phyloP scores from a whole-genome alignment of 2,113 vertebrate genomes.

The Hydrochoerus hydrochaeris region DNA sequence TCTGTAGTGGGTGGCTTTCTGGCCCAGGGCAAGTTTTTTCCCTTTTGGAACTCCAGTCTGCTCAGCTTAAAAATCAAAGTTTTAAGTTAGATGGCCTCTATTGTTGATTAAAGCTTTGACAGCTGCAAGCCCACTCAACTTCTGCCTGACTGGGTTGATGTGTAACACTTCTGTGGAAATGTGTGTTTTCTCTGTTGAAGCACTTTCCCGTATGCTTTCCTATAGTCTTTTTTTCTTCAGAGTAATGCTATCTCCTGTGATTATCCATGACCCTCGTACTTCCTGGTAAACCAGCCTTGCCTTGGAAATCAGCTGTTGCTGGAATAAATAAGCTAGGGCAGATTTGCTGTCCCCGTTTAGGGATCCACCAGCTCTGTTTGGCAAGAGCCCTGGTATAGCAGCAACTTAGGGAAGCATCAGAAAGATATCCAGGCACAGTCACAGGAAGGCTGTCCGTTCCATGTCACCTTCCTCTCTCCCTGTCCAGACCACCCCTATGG shows the following conservation, averaged over 20 bases:
- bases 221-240: not conserved
- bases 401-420: slow-evolving; percentile 11
- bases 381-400: not conserved
- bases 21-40: not conserved
- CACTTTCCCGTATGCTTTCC: not conserved
- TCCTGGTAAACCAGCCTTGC: not conserved
- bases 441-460: not conserved
- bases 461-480: not conserved
- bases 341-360: not conserved
- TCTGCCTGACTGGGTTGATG: fast-evolving
- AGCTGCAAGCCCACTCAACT: fast-evolving
- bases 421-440: not conserved
- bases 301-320: slow-evolving; percentile 32
- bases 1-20: not conserved
- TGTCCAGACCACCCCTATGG: not conserved
- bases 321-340: slow-evolving; percentile 15
- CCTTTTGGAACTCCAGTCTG: not conserved
- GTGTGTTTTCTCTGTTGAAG: not conserved
- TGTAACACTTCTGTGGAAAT: fast-evolving
- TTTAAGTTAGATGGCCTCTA: not conserved
- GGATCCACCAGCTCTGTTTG: not conserved
- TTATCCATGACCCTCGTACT: not conserved
- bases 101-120: not conserved
- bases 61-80: not conserved
- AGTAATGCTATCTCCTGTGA: not conserved